Evolutionary conservation across 2,797 vertebrate genomes (phyloP).

Genomic region (Diplodus sargus): DNA sequence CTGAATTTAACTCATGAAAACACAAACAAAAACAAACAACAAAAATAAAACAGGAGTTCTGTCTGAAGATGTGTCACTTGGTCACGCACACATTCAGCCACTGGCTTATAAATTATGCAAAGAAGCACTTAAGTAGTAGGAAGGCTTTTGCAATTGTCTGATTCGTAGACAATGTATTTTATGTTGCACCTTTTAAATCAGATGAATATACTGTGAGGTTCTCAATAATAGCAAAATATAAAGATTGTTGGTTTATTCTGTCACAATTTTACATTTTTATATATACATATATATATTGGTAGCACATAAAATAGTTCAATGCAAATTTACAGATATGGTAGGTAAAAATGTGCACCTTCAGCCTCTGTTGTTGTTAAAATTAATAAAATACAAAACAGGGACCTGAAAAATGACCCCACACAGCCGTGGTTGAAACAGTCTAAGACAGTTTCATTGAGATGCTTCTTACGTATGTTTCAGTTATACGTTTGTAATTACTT

Average conservation of each 20-base stretch:
- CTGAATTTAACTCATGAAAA: not conserved
- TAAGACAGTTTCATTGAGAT: too few species aligned
- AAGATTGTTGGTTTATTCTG: not conserved
- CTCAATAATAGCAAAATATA: not conserved
- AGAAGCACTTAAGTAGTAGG: constrained; percentile 59
- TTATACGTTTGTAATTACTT: too few species aligned
- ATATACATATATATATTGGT: not conserved
- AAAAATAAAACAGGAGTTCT: not conserved
- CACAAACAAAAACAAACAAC: not conserved
- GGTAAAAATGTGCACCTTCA: not conserved
- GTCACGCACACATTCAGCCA: constrained; percentile 52
- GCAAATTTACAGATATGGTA: not conserved
- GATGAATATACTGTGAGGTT: not conserved
- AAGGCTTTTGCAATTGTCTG: constrained; percentile 72
- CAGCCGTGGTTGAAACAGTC: not conserved
- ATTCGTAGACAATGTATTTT: constrained; percentile 61
- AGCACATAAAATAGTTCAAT: not conserved
- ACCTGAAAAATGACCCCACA: not conserved
- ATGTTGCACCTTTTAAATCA: constrained; percentile 1
- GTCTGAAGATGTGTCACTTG: constrained; percentile 37
- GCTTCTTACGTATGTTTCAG: not conserved
- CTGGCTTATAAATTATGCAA: constrained; percentile 64
- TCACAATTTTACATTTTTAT: not conserved
- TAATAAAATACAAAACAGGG: not conserved
- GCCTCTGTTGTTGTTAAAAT: not conserved